Evolutionary conservation across 2,797 vertebrate species (phyloP), one percentile per base, ranked within the genome.

Genomic region (Chaetophractus vellerosus): DNA sequence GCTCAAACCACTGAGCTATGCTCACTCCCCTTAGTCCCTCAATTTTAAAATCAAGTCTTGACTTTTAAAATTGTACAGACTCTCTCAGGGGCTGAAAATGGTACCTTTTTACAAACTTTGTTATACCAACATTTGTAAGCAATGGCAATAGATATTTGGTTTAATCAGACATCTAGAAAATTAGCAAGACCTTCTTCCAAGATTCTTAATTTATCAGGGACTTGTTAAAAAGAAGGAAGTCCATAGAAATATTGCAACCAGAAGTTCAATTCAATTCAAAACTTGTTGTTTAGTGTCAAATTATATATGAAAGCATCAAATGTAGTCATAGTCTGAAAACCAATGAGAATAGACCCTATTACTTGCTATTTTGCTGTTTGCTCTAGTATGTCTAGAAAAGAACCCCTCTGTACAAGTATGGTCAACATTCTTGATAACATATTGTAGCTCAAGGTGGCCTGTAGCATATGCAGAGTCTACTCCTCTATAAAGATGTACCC

Each of bases 121-220:
- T 95, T 93, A 50, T 1, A 41, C 12, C 15, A 78, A 80, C 18
- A 45, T 68, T 84, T 90, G n/a, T 66, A 93, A 78, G 6, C 41
- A 74, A 57, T 61, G 74, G 9, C 45, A 45, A 71, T 28, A 74
- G 23, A 41, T 81, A 12, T 48, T 84, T 75, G 14, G 21, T 50
- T 89, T 76, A 93, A 91, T 93, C 16, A 50, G 19, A 64, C 38
- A 71, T 33, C 10, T 90, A 57, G 85, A 84, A 95, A 90, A 71
- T 93, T 75, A 83, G 31, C 19, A 64, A 86, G 78, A n/a, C 14
- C 31, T 21, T 63, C 24, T 48, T 5, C 36, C 23, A 2, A 66
- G 84, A 78, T 81, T 78, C 18, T 81, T 64, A 57, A 63, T 90
- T 94, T 66, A 91, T 33, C 0, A 76, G 18, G 45, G 5, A 24